These are phyloP conservation scores for Drosophila suzukii DNA, from an alignment of 1,140 invertebrate species.

Conservation along the genomic window DNA sequence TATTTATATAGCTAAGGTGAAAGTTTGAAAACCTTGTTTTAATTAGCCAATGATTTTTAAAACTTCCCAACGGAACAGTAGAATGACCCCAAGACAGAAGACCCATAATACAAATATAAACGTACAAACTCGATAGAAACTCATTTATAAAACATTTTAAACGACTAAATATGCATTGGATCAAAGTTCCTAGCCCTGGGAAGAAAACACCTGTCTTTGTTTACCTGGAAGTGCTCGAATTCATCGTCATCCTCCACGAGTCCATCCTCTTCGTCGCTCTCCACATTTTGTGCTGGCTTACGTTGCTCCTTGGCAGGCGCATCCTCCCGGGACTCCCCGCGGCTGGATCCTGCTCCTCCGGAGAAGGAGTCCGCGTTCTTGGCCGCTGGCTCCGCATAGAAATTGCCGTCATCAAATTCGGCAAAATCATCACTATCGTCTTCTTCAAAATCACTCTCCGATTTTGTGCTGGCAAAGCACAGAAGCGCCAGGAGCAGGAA, in stretches of 20 bases:
- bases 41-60: background rate
- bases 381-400: constrained; percentile 47
- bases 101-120: too few relatives aligned
- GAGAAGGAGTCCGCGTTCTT: constrained; percentile 54
- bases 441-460: constrained; percentile 48
- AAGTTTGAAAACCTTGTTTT: background rate
- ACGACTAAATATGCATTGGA: too few relatives aligned
- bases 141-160: background rate
- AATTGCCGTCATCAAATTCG: constrained; percentile 94
- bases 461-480: constrained; percentile 50
- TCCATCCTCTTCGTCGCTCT: constrained; percentile 76
- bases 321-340: constrained; percentile 19
- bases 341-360: constrained; percentile 12
- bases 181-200: background rate
- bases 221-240: constrained; percentile 93
- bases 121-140: background rate
- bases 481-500: constrained; percentile 64
- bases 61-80: too few relatives aligned
- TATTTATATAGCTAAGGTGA: background rate
- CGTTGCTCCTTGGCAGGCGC: constrained; percentile 16
- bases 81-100: too few relatives aligned
- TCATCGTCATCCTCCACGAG: constrained; percentile 89
- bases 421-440: constrained; percentile 94
- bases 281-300: constrained; percentile 16
- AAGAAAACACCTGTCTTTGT: background rate